Conservation (phyloP, 2,113 vertebrate genomes). For the Sorex araneus region DNA sequence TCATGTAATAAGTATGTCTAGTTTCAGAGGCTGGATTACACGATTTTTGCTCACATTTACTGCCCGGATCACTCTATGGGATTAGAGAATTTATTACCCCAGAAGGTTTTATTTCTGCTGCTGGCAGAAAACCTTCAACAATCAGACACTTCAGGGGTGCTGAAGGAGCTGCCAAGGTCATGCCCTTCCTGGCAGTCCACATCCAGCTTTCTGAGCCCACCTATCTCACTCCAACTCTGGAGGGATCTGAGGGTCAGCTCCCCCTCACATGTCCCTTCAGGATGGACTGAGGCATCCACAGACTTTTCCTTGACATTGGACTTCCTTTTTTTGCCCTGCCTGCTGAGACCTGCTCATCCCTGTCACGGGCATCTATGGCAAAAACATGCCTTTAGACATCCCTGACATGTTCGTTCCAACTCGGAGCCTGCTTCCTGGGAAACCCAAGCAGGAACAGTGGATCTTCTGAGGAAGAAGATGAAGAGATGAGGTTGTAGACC, state of each 20-base stretch:
- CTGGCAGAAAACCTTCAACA: not conserved
- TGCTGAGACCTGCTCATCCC: not conserved
- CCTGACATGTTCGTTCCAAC: not conserved
- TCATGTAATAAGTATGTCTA: not conserved
- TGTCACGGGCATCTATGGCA: not conserved
- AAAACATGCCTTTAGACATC: not conserved
- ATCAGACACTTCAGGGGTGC: not conserved
- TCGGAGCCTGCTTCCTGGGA: not conserved
- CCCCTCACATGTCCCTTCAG: slow-evolving; percentile 9
- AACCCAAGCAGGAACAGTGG: not conserved
- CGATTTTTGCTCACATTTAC: slow-evolving; percentile 32
- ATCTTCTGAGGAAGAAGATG: not conserved
- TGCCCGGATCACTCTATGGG: not conserved
- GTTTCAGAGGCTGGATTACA: not conserved
- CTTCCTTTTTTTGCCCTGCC: not conserved
- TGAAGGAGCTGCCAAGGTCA: not conserved
- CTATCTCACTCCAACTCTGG: not conserved
- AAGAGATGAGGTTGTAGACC: not conserved
- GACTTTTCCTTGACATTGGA: not conserved
- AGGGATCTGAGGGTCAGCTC: not conserved
- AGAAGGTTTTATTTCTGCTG: not conserved
- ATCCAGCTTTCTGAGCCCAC: not conserved
- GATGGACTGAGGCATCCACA: not conserved
- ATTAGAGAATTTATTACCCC: slow-evolving; percentile 25
- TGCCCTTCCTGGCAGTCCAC: not conserved